Evolutionary conservation across 64 coral and sea anemone genomes (phyloP), one percentile per base, ranked within the genome.

Genomic region (Exaiptasia diaphana): DNA sequence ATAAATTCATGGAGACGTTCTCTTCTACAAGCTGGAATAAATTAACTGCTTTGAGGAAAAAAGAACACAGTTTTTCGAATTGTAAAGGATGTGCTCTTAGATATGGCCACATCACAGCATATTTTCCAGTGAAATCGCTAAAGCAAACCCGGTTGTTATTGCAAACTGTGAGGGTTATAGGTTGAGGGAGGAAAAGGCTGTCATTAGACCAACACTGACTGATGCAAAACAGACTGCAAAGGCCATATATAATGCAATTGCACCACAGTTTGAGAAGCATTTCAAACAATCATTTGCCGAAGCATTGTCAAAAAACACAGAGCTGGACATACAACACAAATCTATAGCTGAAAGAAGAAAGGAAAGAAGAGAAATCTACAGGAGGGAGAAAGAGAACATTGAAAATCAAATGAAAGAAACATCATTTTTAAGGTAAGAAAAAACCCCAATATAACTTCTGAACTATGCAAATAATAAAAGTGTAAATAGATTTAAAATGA

Each of bases 391-490:
- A 43, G 43, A 85, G 58, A 85, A 73, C 45, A 41, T 74, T 72
- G 82, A 85, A 74, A 74, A 59, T 20, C 69, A 85, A 50, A 84
- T 73, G 81, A 40, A 71, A 74, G 82, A 85, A 74, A 85, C 68
- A 59, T 67, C 81, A 23, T 85, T 85, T 73, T 71, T 85, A 72
- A 85, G 82, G 82, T 85, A 80, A 55, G 5, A 4, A 60, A n/a
- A n/a, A n/a, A n/a, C n/a, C n/a, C n/a, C n/a, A n/a, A n/a, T n/a
- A n/a, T n/a, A n/a, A n/a, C n/a, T n/a, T n/a, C n/a, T n/a, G n/a
- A n/a, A n/a, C n/a, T n/a, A n/a, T n/a, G n/a, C n/a, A n/a, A n/a
- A n/a, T n/a, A n/a, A n/a, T n/a, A n/a, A n/a, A n/a, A n/a, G n/a
- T n/a, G n/a, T n/a, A n/a, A n/a, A n/a, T n/a, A n/a, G n/a, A n/a